Base-by-base conservation (phyloP, 2,113 vertebrate species). In the Callopanchax toddi region DNA sequence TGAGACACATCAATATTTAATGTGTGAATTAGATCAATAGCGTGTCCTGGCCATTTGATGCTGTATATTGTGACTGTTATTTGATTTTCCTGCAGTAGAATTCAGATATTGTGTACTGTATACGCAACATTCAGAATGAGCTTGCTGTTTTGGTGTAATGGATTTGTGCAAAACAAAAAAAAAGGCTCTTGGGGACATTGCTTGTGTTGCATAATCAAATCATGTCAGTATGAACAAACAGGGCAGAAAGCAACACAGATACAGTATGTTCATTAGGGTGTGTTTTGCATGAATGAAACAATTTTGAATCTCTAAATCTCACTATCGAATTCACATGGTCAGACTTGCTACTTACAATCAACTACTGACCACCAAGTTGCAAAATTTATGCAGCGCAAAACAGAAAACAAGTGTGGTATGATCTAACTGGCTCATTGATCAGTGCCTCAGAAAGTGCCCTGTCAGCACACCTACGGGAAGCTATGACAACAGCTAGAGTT, bases 401-500 rank as follows among this genome's bases (percentile, higher is more conserved):
- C 37, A 43, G 53, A 62, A 73, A 80, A 78, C 72, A 76, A 84
- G 77, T 44, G 68, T 78, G 76, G 51, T 82, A 51, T 86, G 77
- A 78, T 74, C 76, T 82, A 68, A 71, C 79, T 58, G 81, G 56
- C 32, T 76, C 78, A 88, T 86, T 88, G 85, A 89, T 89, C 87
- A 82, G 34, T 61, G 71, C 78, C 78, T 73, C 40, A 32, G 73
- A 85, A 87, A 86, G n/a, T 56, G 53, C 76, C 16, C 40, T 7
- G 55, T 90, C 89, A 89, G 89, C 87, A 76, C 56, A 81, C 78
- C 59, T 76, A 81, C 67, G 67, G 89, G 81, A 84, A 56, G 45
- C 54, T 56, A 74, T 82, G 84, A 79, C 78, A 75, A 81, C 82
- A 84, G 74, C 84, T 88, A 78, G 82, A 83, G 77, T 90, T 89